Conservation (phyloP, 2,113 vertebrate genomes). For the Coptodon rendalli region DNA sequence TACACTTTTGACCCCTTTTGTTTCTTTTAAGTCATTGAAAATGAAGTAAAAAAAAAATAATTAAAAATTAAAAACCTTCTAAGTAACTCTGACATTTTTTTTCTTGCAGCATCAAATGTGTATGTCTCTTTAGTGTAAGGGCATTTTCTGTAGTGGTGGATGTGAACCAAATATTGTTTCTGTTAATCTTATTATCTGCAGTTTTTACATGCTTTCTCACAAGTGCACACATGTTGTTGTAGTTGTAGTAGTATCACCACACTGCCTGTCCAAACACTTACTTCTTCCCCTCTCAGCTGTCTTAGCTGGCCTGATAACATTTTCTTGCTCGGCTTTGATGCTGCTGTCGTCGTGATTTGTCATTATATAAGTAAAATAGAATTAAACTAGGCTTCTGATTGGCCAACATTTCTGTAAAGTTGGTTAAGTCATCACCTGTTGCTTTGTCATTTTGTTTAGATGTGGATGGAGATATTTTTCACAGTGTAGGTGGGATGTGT, state of each 20-base stretch:
- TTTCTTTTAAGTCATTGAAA: background rate
- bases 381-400: background rate
- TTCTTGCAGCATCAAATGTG: background rate
- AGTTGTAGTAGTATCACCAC: fast-evolving
- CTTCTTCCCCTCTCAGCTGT: background rate
- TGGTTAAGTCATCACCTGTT: background rate
- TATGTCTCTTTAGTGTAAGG: fast-evolving
- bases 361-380: fast-evolving
- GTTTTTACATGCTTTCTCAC: background rate
- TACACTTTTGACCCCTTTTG: background rate
- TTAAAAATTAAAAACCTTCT: background rate
- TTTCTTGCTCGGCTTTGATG: background rate
- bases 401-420: background rate
- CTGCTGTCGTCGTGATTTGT: background rate
- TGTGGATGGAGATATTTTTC: background rate
- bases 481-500: fast-evolving
- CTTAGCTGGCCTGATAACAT: background rate
- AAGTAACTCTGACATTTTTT: fast-evolving
- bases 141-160: background rate
- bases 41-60: fast-evolving
- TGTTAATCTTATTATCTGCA: background rate
- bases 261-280: background rate
- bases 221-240: background rate
- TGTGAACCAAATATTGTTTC: background rate
- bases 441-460: background rate